Conservation (phyloP, 2,113 vertebrate species). For the Cheilinus undulatus region DNA sequence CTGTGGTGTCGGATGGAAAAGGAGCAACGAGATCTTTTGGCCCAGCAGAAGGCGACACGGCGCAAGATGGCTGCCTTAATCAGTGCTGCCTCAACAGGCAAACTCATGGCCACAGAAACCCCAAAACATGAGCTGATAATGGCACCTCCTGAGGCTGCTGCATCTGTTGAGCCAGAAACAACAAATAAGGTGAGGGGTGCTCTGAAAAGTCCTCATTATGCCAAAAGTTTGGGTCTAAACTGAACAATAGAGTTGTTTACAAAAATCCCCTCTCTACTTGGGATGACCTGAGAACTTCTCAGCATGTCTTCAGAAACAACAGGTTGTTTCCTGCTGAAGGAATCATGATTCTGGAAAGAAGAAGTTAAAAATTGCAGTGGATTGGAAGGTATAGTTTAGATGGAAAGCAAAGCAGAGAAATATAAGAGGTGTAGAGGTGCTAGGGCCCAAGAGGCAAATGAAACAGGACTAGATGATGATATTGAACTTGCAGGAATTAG, state of each 20-base stretch:
- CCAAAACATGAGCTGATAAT: not conserved
- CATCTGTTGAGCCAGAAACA: slow-evolving; percentile 40
- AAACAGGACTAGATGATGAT: slow-evolving; percentile 13
- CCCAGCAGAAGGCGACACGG: slow-evolving; percentile 85
- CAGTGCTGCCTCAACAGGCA: slow-evolving; percentile 79
- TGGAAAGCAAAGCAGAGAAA: slow-evolving; percentile 4
- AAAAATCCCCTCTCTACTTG: not conserved
- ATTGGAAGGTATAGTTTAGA: not conserved
- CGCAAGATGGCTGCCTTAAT: slow-evolving; percentile 90
- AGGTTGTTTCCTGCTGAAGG: slow-evolving; percentile 28
- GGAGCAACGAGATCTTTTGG: slow-evolving; percentile 80
- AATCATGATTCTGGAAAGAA: slow-evolving; percentile 29
- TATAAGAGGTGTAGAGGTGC: slow-evolving; percentile 14
- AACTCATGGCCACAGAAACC: slow-evolving; percentile 47
- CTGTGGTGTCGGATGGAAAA: slow-evolving; percentile 82
- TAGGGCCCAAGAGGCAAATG: slow-evolving; percentile 30
- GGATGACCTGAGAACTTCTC: slow-evolving; percentile 19
- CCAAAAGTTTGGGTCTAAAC: not conserved
- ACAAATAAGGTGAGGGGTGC: slow-evolving; percentile 56
- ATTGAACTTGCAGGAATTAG: slow-evolving; percentile 23
- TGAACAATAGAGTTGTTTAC: not conserved
- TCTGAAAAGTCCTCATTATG: slow-evolving; percentile 3
- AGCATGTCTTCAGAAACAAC: not conserved
- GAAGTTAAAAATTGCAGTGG: not conserved
- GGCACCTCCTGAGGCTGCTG: slow-evolving; percentile 30